Evolutionary conservation across 2,113 vertebrate genomes (phyloP).

Genomic region (Puntigrus tetrazona): DNA sequence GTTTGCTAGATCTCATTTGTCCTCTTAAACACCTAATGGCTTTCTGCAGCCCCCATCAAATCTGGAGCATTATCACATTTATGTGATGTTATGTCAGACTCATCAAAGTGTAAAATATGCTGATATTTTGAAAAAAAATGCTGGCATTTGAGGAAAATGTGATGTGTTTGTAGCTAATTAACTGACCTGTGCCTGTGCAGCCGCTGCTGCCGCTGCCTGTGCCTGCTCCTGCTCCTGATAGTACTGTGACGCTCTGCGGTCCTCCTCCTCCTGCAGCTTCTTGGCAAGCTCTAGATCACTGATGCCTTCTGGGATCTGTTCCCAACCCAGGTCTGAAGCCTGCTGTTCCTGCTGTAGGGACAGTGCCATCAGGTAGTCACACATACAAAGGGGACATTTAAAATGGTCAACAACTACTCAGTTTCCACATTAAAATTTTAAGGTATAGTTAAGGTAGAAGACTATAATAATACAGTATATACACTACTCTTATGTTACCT

Average conservation of each 20-base stretch:
- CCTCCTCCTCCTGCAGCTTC: conserved; percentile 97
- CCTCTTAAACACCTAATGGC: too few relatives aligned
- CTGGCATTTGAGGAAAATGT: too few relatives aligned
- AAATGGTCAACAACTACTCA: neutral
- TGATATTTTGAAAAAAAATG: too few relatives aligned
- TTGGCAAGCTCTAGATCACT: conserved; percentile 96
- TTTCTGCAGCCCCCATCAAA: too few relatives aligned
- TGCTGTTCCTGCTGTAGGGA: conserved; percentile 99
- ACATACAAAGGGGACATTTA: conserved; percentile 8
- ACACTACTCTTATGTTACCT: neutral
- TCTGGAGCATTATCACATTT: too few relatives aligned
- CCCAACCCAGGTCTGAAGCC: conserved; percentile 91
- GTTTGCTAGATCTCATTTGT: too few relatives aligned
- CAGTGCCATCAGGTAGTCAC: conserved; percentile 96
- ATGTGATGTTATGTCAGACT: too few relatives aligned
- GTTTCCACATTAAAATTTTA: too few relatives aligned
- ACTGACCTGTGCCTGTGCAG: conserved; percentile 68
- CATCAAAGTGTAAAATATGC: too few relatives aligned
- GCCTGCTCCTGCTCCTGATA: conserved; percentile 97
- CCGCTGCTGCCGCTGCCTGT: conserved; percentile 66
- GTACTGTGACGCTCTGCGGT: conserved; percentile 93
- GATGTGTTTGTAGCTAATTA: neutral
- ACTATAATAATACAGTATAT: neutral
- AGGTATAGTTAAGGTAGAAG: neutral
- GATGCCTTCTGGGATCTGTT: conserved; percentile 93